A percentile compares a stretch with the other conserved stretches of the same genome.
phyloP scores from a whole-genome alignment of 2,113 vertebrate species.

The Colaptes auratus region DNA sequence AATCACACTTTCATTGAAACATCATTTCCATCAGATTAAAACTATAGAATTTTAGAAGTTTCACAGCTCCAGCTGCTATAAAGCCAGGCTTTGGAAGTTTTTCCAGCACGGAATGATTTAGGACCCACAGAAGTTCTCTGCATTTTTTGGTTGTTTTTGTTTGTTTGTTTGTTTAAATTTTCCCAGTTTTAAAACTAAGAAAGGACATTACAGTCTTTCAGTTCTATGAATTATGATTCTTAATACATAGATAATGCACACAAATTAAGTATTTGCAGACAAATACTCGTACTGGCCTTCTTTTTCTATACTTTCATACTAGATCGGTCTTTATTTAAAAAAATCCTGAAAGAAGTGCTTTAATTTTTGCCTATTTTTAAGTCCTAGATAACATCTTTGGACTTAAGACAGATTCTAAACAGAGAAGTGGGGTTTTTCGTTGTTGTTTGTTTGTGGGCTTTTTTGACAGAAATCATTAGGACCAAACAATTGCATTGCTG shows the following conservation, averaged over 20 bases:
- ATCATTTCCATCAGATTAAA: background rate
- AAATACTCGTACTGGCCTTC: background rate
- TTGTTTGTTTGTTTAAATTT: background rate
- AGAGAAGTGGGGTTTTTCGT: background rate
- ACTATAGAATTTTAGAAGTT: background rate
- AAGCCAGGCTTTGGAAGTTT: background rate
- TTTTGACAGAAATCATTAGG: background rate
- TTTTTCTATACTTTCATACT: background rate
- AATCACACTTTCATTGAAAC: background rate
- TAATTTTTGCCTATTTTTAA: background rate
- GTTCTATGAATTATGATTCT: background rate
- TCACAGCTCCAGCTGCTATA: background rate
- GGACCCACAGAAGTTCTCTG: background rate
- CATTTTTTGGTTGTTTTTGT: background rate
- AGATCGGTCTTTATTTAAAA: background rate
- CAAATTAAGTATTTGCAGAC: background rate
- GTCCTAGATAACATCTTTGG: background rate
- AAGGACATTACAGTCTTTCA: background rate
- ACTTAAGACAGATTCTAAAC: background rate
- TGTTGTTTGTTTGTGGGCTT: background rate
- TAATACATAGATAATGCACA: background rate
- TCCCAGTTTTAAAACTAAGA: background rate
- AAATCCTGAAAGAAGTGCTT: background rate
- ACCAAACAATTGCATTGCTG: background rate
- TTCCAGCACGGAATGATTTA: background rate